Conservation (phyloP, 2,113 vertebrate genomes). For the Collichthys lucidus region DNA sequence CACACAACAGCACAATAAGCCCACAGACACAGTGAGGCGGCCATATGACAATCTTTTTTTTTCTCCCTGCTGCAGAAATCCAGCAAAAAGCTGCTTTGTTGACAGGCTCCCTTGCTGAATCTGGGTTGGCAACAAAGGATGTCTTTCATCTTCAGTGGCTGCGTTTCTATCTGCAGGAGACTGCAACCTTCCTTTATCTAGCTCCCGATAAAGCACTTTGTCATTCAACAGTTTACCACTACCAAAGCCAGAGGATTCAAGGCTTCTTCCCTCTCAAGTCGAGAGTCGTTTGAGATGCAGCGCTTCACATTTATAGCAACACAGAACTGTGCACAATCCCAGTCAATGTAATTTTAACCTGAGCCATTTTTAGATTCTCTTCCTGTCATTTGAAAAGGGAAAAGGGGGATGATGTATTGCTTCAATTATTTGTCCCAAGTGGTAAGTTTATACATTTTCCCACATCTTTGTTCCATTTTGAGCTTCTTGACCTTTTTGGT, state of each 20-base stretch:
- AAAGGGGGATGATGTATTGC: neutral
- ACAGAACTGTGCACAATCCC: neutral
- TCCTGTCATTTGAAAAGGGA: neutral
- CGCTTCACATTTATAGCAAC: conserved; percentile 15
- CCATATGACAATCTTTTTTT: conserved; percentile 42
- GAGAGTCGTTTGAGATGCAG: conserved; percentile 57
- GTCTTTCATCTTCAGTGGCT: conserved; percentile 69
- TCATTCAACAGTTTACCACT: conserved; percentile 68
- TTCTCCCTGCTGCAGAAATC: conserved; percentile 29
- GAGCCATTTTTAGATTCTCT: conserved; percentile 13
- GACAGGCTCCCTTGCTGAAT: conserved; percentile 64
- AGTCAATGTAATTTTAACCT: conserved; percentile 19
- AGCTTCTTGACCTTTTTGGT: neutral
- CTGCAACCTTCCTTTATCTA: conserved; percentile 73
- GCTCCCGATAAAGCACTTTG: conserved; percentile 64
- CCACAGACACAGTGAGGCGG: conserved; percentile 31
- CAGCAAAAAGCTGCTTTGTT: conserved; percentile 66
- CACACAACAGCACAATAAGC: conserved; percentile 30
- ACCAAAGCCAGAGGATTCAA: conserved; percentile 44
- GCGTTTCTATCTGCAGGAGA: conserved; percentile 62
- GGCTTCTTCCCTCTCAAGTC: conserved; percentile 29
- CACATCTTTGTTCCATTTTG: neutral
- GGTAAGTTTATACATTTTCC: neutral
- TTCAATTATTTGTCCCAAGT: neutral
- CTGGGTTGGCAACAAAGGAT: conserved; percentile 68